Evolutionary conservation across 2,888 invertebrate species (phyloP).

Genomic region (Conistra vaccinii): DNA sequence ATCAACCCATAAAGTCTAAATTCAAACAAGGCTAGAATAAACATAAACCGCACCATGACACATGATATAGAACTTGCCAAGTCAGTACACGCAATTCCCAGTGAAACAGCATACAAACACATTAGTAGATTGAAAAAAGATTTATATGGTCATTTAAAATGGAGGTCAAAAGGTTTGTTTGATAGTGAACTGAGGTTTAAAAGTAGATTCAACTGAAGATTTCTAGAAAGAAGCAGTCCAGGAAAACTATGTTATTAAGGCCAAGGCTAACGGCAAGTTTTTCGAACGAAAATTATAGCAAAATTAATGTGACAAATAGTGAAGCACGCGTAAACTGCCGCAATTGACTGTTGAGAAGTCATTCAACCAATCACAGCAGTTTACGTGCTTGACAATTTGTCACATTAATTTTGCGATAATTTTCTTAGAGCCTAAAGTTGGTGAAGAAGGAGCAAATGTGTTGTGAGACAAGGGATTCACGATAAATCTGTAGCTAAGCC

Average conservation of each 20-base stretch:
- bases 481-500: background rate
- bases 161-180: conserved; percentile 5
- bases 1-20: background rate
- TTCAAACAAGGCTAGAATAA: background rate
- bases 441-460: background rate
- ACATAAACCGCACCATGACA: conserved; percentile 31
- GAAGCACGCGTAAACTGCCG: background rate
- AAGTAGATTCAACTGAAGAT: background rate
- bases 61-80: conserved; percentile 24
- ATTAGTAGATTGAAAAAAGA: conserved; percentile 56
- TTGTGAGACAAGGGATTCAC: too few relatives aligned
- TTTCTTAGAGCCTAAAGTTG: background rate
- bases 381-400: background rate
- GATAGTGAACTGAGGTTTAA: background rate
- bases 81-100: conserved; percentile 27
- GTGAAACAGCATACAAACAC: conserved; percentile 28
- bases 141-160: conserved; percentile 32
- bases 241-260: background rate
- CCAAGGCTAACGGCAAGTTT: too few relatives aligned
- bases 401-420: background rate
- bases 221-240: background rate
- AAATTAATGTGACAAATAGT: background rate
- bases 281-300: background rate
- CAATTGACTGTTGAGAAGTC: background rate
- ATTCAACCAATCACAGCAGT: background rate